Conservation (phyloP, 2,113 vertebrate species). For the Scytalopus superciliaris region DNA sequence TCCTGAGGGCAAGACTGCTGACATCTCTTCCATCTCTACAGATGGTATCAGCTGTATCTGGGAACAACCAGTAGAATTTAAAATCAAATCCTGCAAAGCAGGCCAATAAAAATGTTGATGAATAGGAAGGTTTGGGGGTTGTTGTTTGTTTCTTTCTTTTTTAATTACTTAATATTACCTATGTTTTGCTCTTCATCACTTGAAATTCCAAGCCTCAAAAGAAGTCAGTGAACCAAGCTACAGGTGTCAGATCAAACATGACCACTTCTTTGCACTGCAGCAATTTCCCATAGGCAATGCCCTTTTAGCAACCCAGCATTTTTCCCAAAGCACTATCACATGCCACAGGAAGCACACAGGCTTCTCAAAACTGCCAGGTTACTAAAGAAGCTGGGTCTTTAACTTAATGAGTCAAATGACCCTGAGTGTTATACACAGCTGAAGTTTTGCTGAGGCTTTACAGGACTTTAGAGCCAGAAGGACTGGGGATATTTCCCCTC, state of each 20-base stretch:
- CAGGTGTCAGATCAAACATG: background rate
- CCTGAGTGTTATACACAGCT: background rate
- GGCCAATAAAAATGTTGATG: background rate
- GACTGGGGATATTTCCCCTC: background rate
- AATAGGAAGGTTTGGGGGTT: rapidly evolving
- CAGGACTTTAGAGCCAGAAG: background rate
- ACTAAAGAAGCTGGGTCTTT: background rate
- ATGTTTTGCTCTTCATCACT: background rate
- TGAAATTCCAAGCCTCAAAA: background rate
- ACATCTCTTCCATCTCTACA: background rate
- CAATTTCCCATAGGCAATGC: background rate
- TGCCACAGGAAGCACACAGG: background rate
- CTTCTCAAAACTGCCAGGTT: background rate
- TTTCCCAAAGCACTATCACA: background rate
- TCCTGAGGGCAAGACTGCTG: background rate
- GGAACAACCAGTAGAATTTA: background rate
- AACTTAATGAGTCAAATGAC: background rate
- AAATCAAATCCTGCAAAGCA: background rate
- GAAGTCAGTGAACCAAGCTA: background rate
- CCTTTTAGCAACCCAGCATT: background rate
- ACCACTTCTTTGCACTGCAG: background rate
- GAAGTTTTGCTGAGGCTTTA: background rate
- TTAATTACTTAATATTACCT: background rate
- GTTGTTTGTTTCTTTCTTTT: background rate
- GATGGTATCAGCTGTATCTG: background rate